phyloP scores from a whole-genome alignment of 2,113 vertebrate genomes.

The Tetrao urogallus region DNA sequence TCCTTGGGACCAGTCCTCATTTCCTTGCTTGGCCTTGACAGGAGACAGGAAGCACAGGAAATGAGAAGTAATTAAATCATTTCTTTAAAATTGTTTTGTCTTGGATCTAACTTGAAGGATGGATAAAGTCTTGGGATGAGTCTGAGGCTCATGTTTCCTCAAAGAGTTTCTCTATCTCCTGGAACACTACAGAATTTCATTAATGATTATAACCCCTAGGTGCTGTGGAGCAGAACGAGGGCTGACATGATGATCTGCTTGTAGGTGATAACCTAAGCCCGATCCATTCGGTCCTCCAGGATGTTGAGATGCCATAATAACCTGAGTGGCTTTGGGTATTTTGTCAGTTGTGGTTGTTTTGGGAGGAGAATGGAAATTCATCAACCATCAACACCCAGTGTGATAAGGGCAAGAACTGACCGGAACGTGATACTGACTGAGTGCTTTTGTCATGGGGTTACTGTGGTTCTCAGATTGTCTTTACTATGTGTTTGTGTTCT shows the following conservation, averaged over 20 bases:
- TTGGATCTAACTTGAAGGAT: not conserved
- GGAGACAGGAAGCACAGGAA: constrained; percentile 10
- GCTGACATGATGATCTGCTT: not conserved
- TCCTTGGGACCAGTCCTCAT: constrained; percentile 25
- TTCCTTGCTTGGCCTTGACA: constrained; percentile 3
- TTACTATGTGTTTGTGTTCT: not conserved
- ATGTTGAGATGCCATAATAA: not conserved
- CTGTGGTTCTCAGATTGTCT: not conserved
- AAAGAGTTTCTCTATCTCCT: not conserved
- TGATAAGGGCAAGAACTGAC: not conserved
- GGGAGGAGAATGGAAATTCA: not conserved
- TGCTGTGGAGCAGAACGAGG: not conserved
- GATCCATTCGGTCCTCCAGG: not conserved
- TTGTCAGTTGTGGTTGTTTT: not conserved
- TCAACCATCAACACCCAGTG: not conserved
- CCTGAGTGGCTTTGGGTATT: constrained; percentile 5
- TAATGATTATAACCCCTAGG: not conserved
- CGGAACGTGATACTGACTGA: not conserved
- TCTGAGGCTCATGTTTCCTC: not conserved
- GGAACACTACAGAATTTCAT: not conserved
- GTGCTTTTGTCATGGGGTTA: not conserved
- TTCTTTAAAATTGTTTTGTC: constrained; percentile 13
- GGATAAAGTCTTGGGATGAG: not conserved
- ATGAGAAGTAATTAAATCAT: constrained; percentile 40
- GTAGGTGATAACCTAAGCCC: not conserved